These are phyloP conservation scores for Heteropelma amictum DNA, from an alignment of 2,888 invertebrate species.

Conservation along the genomic window DNA sequence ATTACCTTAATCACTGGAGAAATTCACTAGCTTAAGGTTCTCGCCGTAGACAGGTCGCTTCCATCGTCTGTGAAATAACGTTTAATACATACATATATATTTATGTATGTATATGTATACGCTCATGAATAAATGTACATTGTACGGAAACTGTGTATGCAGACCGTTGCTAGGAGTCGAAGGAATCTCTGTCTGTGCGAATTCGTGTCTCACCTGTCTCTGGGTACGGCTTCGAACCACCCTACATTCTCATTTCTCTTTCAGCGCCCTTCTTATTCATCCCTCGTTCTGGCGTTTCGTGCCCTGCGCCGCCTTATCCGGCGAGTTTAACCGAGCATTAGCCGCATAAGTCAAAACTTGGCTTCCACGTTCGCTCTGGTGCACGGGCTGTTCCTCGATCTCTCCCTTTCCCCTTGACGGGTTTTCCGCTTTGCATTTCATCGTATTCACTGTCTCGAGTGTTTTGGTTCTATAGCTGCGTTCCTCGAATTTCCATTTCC, in stretches of 20 bases:
- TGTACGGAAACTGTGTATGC: conserved; percentile 3
- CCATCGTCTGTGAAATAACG: conserved; percentile 8
- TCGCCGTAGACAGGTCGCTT: conserved; percentile 43
- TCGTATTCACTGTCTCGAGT: conserved; percentile 49
- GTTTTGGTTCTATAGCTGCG: conserved; percentile 33
- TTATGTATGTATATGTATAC: too few species aligned
- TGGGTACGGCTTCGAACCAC: conserved; percentile 4
- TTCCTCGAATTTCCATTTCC: conserved; percentile 42
- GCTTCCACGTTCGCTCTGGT: conserved; percentile 66
- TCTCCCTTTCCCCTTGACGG: conserved; percentile 49
- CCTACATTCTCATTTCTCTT: conserved; percentile 7
- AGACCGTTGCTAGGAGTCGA: background rate
- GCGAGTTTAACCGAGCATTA: conserved; percentile 69
- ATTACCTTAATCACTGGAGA: conserved; percentile 69
- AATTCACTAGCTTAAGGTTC: conserved; percentile 62
- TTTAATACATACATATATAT: conserved; percentile 19
- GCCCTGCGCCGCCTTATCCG: conserved; percentile 56
- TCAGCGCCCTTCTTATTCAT: conserved; percentile 59
- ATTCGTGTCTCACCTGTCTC: conserved; percentile 23
- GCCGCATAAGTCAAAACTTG: conserved; percentile 74
- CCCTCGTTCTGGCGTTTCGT: conserved; percentile 55
- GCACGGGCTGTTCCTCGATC: too few species aligned
- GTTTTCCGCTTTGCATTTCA: conserved; percentile 51
- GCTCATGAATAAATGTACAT: too few species aligned
- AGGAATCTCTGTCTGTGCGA: conserved; percentile 11